Evolutionary conservation across 1,140 invertebrate species (phyloP), one percentile per base, ranked within the genome.

Genomic region (Drosophila grimshawi): DNA sequence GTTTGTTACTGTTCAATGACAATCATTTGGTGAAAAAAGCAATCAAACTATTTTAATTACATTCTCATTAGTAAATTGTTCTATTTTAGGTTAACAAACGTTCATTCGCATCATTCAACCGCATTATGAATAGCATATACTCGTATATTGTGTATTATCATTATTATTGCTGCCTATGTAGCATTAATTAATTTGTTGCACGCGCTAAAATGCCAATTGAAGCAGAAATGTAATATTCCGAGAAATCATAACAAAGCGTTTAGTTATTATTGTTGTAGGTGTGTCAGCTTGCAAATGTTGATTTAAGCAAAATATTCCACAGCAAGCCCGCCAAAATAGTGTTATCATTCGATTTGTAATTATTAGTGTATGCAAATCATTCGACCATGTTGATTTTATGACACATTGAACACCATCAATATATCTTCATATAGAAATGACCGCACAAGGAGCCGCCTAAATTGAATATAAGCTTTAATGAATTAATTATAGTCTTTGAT

Each of bases 331-430:
- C 39, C 65, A 57, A 61, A 33, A 45, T 52, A 11, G 5, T 70
- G 35, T 62, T 74, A 57, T 55, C 45, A 57, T 69, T 39, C 19
- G 8, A 57, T 63, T 52, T 41, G n/a, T 52, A 52, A 52, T 33
- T 57, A 64, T 59, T 59, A 78, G 55, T 60, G 61, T 53, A 74
- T 78, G 76, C 30, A 69, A 61, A 68, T 65, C 32, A 80, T 59
- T 65, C 52, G 61, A 39, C 7, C 4, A 57, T 77, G 57, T 78
- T 75, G 48, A 52, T 43, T 75, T 82, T 67, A 43, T 59, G 76
- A 41, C 61, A 76, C 75, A 78, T 76, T 82, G 62, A 32, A 48
- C 35, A 62, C 43, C 39, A 35, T 30, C 39, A 59, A 57, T 51
- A 51, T 51, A 5, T 19, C 35, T 48, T 10, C 29, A 27, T 5